Evolutionary conservation across 2,797 vertebrate species (phyloP).

Genomic region (Diplodus sargus): DNA sequence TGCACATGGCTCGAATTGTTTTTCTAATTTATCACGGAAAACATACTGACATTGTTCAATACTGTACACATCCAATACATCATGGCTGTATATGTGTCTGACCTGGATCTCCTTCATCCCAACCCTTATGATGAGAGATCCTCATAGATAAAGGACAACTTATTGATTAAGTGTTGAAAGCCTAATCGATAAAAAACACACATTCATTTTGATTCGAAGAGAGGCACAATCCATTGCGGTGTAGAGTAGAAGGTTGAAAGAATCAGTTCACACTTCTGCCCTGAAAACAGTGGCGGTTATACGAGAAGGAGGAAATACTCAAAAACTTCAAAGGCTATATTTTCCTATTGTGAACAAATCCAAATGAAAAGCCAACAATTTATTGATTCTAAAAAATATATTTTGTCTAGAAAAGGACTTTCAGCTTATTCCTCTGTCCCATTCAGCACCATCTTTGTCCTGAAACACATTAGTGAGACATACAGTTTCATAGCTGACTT

Average conservation of each 20-base stretch:
- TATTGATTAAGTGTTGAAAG: slow-evolving; percentile 26
- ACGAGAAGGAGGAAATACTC: background rate
- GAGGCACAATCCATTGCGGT: background rate
- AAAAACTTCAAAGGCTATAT: background rate
- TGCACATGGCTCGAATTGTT: slow-evolving; percentile 15
- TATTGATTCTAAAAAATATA: background rate
- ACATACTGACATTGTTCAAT: background rate
- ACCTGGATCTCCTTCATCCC: slow-evolving; percentile 4
- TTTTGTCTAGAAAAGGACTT: background rate
- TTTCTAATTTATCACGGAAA: slow-evolving; percentile 27
- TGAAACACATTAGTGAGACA: too few species aligned
- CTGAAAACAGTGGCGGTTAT: background rate
- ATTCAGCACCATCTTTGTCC: background rate
- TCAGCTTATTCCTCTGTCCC: background rate
- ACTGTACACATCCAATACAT: slow-evolving; percentile 16
- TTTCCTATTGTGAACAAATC: slow-evolving; percentile 15
- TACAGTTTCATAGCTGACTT: too few species aligned
- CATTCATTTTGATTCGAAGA: slow-evolving; percentile 18
- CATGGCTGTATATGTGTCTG: slow-evolving; percentile 2
- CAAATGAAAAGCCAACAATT: background rate
- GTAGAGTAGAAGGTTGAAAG: background rate
- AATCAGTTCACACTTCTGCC: background rate
- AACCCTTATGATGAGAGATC: background rate
- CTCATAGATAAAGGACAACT: background rate
- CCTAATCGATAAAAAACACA: slow-evolving; percentile 6